Base-by-base conservation (phyloP, 2,113 vertebrate genomes). In the Aptenodytes forsteri region DNA sequence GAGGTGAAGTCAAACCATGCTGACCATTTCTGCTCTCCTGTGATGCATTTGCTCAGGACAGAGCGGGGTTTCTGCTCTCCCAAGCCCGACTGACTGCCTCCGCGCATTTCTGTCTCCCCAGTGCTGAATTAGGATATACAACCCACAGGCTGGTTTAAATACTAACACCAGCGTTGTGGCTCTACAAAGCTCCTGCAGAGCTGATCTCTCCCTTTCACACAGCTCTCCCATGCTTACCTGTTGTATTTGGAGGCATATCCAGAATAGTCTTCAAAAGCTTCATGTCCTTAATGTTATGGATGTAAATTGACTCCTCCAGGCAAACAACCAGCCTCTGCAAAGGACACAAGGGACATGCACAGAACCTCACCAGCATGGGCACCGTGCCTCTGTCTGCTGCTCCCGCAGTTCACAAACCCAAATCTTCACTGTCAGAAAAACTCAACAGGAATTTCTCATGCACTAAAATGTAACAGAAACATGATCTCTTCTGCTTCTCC, bases 261-360 rank as follows among this genome's bases (percentile, higher is more conserved):
- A 99, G 95, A 94, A 99, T 98, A 36, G 99, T 99, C 98, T 99
- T 99, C 95, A 99, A 93, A 83, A 99, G 98, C 94, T 99, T 99
- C 99, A 99, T 99, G 96, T 99, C 99, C 94, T 99, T 99, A 90
- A 99, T 99, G 94, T 99, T 99, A 95, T 99, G 99, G 94, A 99
- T 99, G 96, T 99, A 99, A 96, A 99, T 99, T 2, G 99, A 99
- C 87, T 99, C 99, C 84, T 99, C 99, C 97, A 99, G 97, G 90
- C 99, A 99, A 26, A 99, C 99, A 47, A 99, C 98, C 82, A 99
- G 98, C 96, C 99, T 98, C 99, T 99, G 98, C 26, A 98, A 97
- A 97, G 70, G 85, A 98, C 95, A 98, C 50, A 93, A 16, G 36
- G 7, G 86, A 96, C 93, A 81, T 29, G 93, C n/a, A 66, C 50